These are phyloP conservation scores for Halocaridina rubra DNA, from an alignment of 2,888 invertebrate genomes.

Conservation along the genomic window DNA sequence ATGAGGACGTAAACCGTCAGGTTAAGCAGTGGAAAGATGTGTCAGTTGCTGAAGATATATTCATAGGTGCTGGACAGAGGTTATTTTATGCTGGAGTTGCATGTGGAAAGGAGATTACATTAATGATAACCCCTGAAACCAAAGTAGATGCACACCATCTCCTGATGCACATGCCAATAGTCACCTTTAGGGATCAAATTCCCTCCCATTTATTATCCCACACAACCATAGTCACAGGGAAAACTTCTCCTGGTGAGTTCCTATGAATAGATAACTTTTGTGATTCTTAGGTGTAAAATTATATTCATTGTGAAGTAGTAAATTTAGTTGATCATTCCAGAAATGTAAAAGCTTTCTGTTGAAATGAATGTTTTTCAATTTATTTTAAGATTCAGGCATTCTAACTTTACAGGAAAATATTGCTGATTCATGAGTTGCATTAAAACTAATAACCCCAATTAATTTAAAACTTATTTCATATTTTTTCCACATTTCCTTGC, in stretches of 20 bases:
- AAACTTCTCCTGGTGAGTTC: conserved; percentile 20
- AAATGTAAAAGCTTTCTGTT: neutral
- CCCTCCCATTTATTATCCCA: conserved; percentile 18
- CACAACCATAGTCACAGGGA: neutral
- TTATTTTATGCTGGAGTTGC: conserved; percentile 46
- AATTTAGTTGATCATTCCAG: neutral
- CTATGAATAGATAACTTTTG: no score
- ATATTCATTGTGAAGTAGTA: no score
- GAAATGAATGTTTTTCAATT: no score
- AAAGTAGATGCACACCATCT: conserved; percentile 56
- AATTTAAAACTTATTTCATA: no score
- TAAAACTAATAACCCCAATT: no score
- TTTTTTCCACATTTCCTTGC: no score
- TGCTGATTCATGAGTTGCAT: no score
- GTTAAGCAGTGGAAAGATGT: conserved; percentile 31
- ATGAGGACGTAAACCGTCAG: conserved; percentile 13
- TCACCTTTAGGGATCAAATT: conserved; percentile 43
- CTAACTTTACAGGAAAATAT: no score
- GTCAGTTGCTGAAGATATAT: neutral
- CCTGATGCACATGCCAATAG: conserved; percentile 41
- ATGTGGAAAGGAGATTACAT: conserved; percentile 26
- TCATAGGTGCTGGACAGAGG: conserved; percentile 39
- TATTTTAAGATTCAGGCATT: no score
- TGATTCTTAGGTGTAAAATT: no score
- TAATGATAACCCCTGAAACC: conserved; percentile 59